Evolutionary conservation across 2,888 invertebrate species (phyloP), one percentile per base, ranked within the genome.

Genomic region (Chrysolina oricalcia): DNA sequence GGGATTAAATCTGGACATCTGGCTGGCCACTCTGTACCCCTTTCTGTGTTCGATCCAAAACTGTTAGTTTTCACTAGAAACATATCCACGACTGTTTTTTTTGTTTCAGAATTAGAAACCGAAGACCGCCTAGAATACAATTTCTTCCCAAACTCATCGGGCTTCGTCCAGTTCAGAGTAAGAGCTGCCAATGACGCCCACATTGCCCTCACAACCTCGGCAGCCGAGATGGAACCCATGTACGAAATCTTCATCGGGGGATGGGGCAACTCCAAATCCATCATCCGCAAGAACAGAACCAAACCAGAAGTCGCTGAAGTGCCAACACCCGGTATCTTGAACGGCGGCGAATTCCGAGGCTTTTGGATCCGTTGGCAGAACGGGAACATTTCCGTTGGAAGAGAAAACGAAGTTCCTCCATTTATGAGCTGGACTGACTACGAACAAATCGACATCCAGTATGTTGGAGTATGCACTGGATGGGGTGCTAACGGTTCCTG

Each of bases 161-260:
- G 94, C 3, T 92, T 93, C 69, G 89, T 95, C 70, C 93, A 93
- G 85, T 96, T 97, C 89, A 93, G 94, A 84, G 93, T 97, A 5
- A 93, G 94, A 78, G 92, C 97, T 0, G 85, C 93, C 0, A 93
- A 97, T 85, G 97, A 97, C 89, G 97, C 96, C 11, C 97, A 97
- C 87, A 85, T 97, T 82, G 95, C 95, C 0, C 92, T 97, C 13
- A 93, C 95, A 13, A 90, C 92, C 72, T 92, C 92, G 0, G 93
- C 95, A 2, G 89, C 91, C 63, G 95, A 94, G 81, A 89, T 91
- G 10, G 93, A 93, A 67, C 96, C 96, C 23, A 95, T 97, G 91
- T 93, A 94, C 86, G 97, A 97, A 91, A 87, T 97, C 70, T 95
- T 97, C 89, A 91, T 97, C 83, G 97, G 97, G 40, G 97, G 97